phyloP scores from a whole-genome alignment of 2,797 vertebrate genomes.

The Rhinogobio ventralis region DNA sequence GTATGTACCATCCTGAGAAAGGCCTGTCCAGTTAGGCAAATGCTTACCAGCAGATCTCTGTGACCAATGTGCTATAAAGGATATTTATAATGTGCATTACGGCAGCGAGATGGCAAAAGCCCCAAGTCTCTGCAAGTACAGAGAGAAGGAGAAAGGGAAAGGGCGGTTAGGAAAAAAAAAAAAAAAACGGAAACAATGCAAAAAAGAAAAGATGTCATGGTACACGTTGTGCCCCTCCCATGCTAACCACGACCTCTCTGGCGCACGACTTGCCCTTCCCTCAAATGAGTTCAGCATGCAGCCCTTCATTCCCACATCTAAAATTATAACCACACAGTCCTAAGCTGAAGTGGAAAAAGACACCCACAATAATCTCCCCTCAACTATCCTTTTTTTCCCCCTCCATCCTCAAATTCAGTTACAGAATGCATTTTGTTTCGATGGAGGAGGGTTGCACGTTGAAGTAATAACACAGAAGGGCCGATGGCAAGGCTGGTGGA shows the following conservation, averaged over 20 bases:
- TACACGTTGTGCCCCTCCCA: slow-evolving; percentile 78
- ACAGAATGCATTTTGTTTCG: slow-evolving; percentile 78
- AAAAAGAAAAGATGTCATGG: slow-evolving; percentile 75
- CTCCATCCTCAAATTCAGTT: slow-evolving; percentile 77
- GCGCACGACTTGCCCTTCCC: slow-evolving; percentile 78
- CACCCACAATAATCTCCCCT: slow-evolving; percentile 79
- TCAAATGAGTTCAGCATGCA: slow-evolving; percentile 86
- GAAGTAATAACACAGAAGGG: slow-evolving; percentile 74
- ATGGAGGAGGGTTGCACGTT: slow-evolving; percentile 71
- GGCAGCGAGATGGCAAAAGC: slow-evolving; percentile 30
- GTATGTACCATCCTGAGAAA: slow-evolving; percentile 86
- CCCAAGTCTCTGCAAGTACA: slow-evolving; percentile 24
- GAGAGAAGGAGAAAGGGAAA: slow-evolving; percentile 22
- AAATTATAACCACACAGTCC: slow-evolving; percentile 78
- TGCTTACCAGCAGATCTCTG: slow-evolving; percentile 78
- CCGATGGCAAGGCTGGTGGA: slow-evolving; percentile 74
- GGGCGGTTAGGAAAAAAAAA: neutral
- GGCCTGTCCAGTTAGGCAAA: slow-evolving; percentile 78
- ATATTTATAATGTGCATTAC: slow-evolving; percentile 80
- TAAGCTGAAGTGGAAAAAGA: slow-evolving; percentile 81
- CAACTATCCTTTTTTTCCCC: slow-evolving; percentile 67
- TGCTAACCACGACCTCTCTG: slow-evolving; percentile 79
- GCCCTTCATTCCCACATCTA: slow-evolving; percentile 80
- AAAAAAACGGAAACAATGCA: slow-evolving; percentile 41
- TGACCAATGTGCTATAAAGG: slow-evolving; percentile 83